These are phyloP conservation scores for Papilio xuthus DNA, from an alignment of 1,140 invertebrate species.

Conservation along the genomic window DNA sequence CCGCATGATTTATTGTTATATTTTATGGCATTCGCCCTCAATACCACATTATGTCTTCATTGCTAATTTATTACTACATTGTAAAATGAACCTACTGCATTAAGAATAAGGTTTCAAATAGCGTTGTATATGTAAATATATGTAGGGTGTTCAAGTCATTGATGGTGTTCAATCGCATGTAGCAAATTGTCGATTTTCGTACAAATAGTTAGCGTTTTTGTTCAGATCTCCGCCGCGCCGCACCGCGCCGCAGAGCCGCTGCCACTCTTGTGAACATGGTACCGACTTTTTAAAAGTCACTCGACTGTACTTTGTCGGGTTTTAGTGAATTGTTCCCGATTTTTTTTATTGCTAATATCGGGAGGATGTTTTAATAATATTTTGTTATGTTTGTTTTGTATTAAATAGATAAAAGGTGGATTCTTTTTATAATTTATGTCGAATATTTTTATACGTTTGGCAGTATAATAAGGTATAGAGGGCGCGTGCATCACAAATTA, in stretches of 20 bases:
- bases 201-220: constrained; percentile 66
- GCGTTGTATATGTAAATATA: constrained; percentile 41
- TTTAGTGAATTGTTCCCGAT: constrained; percentile 40
- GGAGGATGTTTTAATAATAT: constrained; percentile 38
- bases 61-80: constrained; percentile 42
- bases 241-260: constrained; percentile 35
- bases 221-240: constrained; percentile 38
- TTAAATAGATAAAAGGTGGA: background rate
- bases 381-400: constrained; percentile 33
- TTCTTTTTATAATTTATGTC: background rate
- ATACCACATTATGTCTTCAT: constrained; percentile 70
- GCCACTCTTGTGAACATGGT: background rate
- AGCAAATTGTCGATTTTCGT: constrained; percentile 76
- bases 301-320: constrained; percentile 53
- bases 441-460: background rate
- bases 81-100: background rate
- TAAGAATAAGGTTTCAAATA: constrained; percentile 40
- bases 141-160: constrained; percentile 67
- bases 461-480: background rate
- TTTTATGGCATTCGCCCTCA: constrained; percentile 74
- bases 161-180: constrained; percentile 74
- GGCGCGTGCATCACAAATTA: background rate
- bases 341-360: constrained; percentile 6
- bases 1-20: constrained; percentile 75
- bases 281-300: constrained; percentile 53